Conservation (phyloP, 2,797 vertebrate genomes). For the Euthynnus affinis region DNA sequence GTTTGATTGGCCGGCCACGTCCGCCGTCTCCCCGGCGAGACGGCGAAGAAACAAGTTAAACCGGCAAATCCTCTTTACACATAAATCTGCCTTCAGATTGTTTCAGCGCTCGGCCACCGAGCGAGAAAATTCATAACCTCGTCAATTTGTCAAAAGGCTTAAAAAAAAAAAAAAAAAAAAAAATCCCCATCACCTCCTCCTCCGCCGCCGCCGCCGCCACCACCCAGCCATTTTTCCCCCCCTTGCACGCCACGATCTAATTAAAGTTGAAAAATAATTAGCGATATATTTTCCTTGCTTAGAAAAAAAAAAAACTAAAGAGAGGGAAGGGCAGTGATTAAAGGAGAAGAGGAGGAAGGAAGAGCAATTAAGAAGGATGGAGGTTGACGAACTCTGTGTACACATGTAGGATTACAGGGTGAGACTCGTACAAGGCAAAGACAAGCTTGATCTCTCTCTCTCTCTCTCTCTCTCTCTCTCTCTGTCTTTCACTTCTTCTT, state of each 20-base stretch:
- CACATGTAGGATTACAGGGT: constrained; percentile 81
- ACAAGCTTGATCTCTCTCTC: constrained; percentile 62
- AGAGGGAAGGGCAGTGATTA: constrained; percentile 62
- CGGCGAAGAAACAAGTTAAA: constrained; percentile 55
- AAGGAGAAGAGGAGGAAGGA: constrained; percentile 67
- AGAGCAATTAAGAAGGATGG: constrained; percentile 79
- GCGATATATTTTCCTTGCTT: constrained; percentile 69
- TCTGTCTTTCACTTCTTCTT: constrained; percentile 9
- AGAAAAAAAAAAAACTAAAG: constrained; percentile 27
- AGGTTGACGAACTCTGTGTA: constrained; percentile 80
- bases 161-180: constrained; percentile 41
- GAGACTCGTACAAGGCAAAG: constrained; percentile 44
- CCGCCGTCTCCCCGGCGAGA: constrained; percentile 39
- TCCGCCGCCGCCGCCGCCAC: too few species aligned
- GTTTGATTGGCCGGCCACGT: constrained; percentile 73
- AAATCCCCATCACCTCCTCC: not conserved
- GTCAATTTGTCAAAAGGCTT: constrained; percentile 80
- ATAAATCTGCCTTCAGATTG: constrained; percentile 74
- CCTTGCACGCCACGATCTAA: constrained; percentile 69
- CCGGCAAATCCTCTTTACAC: constrained; percentile 67
- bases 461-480: constrained; percentile 56
- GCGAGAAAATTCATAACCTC: constrained; percentile 74
- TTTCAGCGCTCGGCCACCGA: constrained; percentile 47
- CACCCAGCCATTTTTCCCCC: constrained; percentile 38
- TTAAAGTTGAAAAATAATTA: constrained; percentile 85